Evolutionary conservation across 1,140 invertebrate species (phyloP), one percentile per base, ranked within the genome.

Genomic region (Saxidomus purpurata): DNA sequence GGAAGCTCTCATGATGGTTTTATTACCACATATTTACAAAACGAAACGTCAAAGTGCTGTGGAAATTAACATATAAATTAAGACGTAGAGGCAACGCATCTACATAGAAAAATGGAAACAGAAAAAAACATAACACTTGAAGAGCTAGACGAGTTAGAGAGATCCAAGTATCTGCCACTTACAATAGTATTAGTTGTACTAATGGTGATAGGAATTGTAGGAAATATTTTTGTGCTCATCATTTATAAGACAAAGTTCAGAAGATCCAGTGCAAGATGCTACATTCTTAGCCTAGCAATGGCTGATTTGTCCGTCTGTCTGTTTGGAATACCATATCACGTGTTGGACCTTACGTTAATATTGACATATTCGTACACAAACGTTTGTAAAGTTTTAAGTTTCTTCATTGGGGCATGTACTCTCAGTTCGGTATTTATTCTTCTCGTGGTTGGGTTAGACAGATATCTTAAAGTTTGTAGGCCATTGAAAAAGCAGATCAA

Each of bases 311-410:
- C 90, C 22, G 90, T 86, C 55, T 92, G 93, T 80, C n/a, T 86
- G 38, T 71, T 93, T 15, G 91, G 91, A 38, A 91, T 93, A 13
- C 93, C 92, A 28, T 91, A 90, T n/a, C 92, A 93, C 61, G 89
- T 93, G n/a, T 55, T 92, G 0, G 93, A 93, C 89, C 84, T 93
- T 38, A 85, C 85, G 8, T 71, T 80, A 31, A 90, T 91, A 82
- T 90, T 91, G 79, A 93, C 92, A 0, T 93, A 93, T 74, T 89
- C 83, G 6, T 36, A 61, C 19, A 47, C 77, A 3, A 31, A 67
- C 40, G 38, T 88, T 22, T 93, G 93, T 79, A 92, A 92, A 79
- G 25, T 89, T 17, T 34, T 93, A 15, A 74, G 91, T 43, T 91
- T 89, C 43, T 69, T 91, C 1, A 91, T 91, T 49, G 77, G 89